Conservation (phyloP, 2,888 invertebrate species). For the Gisinianus flammeolus region DNA sequence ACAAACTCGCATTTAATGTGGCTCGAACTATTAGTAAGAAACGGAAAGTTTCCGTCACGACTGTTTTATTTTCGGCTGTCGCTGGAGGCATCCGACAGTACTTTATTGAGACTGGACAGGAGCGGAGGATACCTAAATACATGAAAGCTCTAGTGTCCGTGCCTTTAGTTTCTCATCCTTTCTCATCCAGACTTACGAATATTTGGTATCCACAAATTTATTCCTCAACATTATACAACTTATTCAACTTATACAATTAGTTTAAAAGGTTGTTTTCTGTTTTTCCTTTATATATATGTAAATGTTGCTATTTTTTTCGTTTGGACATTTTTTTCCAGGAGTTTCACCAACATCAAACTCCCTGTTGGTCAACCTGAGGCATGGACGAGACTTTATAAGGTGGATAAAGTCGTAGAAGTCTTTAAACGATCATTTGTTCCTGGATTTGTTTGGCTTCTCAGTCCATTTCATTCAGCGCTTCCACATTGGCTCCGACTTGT, state of each 20-base stretch:
- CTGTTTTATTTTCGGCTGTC: constrained; percentile 19
- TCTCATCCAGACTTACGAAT: constrained; percentile 16
- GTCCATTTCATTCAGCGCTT: not conserved
- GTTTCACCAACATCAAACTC: constrained; percentile 1
- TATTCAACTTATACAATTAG: not conserved
- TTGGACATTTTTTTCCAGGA: not conserved
- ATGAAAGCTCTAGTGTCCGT: constrained; percentile 13
- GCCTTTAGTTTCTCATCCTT: not conserved
- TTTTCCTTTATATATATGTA: not conserved
- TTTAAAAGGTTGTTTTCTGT: not conserved
- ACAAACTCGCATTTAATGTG: constrained; percentile 24
- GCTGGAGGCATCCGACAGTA: constrained; percentile 30
- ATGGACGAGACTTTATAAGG: not conserved
- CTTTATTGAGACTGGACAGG: constrained; percentile 27
- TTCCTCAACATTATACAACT: not conserved
- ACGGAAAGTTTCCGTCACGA: not conserved
- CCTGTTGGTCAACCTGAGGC: constrained; percentile 8
- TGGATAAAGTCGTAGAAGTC: not conserved
- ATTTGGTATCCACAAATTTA: not conserved
- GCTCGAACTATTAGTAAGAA: constrained; percentile 32
- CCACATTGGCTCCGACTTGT: not conserved
- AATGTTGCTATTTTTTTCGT: not conserved
- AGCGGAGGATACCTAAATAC: constrained; percentile 14
- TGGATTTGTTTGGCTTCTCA: not conserved
- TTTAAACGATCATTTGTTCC: constrained; percentile 5